These are phyloP conservation scores for Urocyon cinereoargenteus DNA, from an alignment of 2,797 vertebrate genomes.

Conservation along the genomic window DNA sequence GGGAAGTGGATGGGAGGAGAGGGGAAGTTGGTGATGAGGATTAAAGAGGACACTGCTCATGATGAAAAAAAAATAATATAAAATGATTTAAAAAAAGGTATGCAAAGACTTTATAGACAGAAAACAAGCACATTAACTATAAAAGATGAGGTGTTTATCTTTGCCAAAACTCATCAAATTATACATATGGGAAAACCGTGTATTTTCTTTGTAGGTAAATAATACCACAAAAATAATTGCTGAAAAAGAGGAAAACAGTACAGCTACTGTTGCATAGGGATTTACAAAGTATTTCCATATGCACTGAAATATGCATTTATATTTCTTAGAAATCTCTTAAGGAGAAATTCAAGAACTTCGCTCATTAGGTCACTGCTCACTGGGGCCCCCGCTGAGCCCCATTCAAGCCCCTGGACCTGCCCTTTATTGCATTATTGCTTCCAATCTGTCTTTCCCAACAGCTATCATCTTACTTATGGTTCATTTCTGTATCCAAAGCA, in stretches of 20 bases:
- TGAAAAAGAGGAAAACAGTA: not conserved
- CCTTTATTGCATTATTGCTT: fast-evolving
- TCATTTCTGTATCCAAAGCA: not conserved
- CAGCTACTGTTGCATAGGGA: fast-evolving
- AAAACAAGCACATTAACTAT: not conserved
- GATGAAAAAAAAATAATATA: not conserved
- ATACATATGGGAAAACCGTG: not conserved
- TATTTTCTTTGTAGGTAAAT: not conserved
- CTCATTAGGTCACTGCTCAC: fast-evolving
- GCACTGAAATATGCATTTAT: not conserved
- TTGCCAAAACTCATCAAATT: not conserved
- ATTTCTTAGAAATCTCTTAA: not conserved
- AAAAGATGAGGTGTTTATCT: not conserved
- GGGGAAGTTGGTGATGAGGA: not conserved
- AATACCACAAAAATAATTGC: not conserved
- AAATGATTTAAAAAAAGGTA: not conserved
- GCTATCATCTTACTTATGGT: not conserved
- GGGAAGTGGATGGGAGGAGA: not conserved
- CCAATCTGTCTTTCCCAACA: fast-evolving
- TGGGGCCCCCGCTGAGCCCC: no score
- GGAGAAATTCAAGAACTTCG: not conserved
- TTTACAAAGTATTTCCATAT: not conserved
- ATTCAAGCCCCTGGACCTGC: fast-evolving
- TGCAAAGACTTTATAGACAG: not conserved
- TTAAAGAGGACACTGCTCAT: not conserved